phyloP scores from a whole-genome alignment of 2,888 invertebrate species.

The Pharmacophagus antenor region DNA sequence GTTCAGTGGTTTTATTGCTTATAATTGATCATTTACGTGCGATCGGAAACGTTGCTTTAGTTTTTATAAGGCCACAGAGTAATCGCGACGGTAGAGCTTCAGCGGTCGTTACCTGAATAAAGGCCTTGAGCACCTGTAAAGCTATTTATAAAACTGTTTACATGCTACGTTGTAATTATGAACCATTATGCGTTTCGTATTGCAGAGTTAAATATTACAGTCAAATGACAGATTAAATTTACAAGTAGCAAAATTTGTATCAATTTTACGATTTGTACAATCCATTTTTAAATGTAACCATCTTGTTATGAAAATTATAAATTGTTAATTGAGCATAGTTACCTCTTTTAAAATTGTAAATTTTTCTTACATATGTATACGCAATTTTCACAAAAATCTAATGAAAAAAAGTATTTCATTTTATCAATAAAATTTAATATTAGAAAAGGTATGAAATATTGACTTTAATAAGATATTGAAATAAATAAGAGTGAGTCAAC shows the following conservation, averaged over 20 bases:
- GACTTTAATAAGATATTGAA: no score
- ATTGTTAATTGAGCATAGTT: not conserved
- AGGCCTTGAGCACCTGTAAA: constrained; percentile 26
- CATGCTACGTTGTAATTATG: constrained; percentile 7
- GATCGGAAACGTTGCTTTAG: constrained; percentile 33
- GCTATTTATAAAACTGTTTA: constrained; percentile 21
- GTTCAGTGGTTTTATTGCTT: constrained; percentile 50
- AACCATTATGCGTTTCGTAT: not conserved
- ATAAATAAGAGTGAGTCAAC: no score
- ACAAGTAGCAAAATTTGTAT: not conserved
- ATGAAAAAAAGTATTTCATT: no score
- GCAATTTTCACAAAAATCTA: no score
- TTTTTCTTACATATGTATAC: no score
- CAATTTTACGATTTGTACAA: not conserved
- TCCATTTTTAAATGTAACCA: not conserved
- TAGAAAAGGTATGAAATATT: no score
- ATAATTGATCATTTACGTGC: constrained; percentile 48
- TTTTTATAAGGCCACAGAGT: constrained; percentile 30
- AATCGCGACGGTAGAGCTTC: constrained; percentile 16
- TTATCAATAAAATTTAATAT: no score
- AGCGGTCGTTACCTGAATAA: constrained; percentile 23
- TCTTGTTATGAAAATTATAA: not conserved
- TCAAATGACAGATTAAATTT: not conserved
- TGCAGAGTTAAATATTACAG: not conserved
- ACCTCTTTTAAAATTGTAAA: no score